phyloP scores from a whole-genome alignment of 2,888 invertebrate genomes.

The Timandra comae region DNA sequence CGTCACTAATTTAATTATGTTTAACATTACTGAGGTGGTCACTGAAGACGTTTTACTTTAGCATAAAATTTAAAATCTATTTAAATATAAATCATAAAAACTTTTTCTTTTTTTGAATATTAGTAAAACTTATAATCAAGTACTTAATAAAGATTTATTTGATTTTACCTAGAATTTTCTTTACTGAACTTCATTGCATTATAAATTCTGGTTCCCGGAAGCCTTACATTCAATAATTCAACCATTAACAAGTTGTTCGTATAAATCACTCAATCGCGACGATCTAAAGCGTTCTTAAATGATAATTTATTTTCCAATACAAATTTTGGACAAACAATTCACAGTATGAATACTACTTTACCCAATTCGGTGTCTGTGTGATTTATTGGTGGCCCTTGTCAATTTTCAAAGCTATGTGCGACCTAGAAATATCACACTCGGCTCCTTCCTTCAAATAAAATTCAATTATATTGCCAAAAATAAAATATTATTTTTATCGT shows the following conservation, averaged over 20 bases:
- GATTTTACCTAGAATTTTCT: too few relatives aligned
- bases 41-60: too few relatives aligned
- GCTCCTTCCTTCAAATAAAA: conserved; percentile 21
- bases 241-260: neutral
- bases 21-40: too few relatives aligned
- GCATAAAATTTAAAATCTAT: too few relatives aligned
- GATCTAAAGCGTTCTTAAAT: neutral
- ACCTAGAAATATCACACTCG: conserved; percentile 15
- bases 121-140: too few relatives aligned
- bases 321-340: conserved; percentile 9
- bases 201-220: too few relatives aligned
- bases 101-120: too few relatives aligned
- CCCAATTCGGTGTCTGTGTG: conserved; percentile 15
- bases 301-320: conserved; percentile 1
- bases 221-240: too few relatives aligned
- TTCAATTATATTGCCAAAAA: conserved; percentile 17
- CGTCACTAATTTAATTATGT: too few relatives aligned
- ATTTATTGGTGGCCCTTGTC: conserved; percentile 22
- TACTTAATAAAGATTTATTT: too few relatives aligned
- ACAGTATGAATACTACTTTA: conserved; percentile 14
- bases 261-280: neutral
- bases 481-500: conserved; percentile 19
- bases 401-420: conserved; percentile 14
- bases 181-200: too few relatives aligned
- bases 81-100: too few relatives aligned